Evolutionary conservation across 2,888 invertebrate genomes (phyloP).

Genomic region (Rosalia funebris): DNA sequence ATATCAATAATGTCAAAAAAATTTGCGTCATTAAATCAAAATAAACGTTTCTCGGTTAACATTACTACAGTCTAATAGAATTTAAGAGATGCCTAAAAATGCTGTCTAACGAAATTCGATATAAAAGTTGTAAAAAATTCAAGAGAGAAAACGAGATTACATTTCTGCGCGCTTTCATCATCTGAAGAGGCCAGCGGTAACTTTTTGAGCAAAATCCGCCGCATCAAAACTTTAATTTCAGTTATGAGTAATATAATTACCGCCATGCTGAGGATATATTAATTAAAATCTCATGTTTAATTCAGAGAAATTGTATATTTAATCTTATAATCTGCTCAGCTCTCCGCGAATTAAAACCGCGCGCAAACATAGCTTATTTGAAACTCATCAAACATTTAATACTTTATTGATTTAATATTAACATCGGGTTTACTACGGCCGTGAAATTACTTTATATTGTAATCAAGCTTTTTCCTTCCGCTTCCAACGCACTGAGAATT

Average conservation of each 20-base stretch:
- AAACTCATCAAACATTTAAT: slow-evolving; percentile 58
- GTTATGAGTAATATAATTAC: slow-evolving; percentile 60
- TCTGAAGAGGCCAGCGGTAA: slow-evolving; percentile 31
- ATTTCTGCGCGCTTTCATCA: slow-evolving; percentile 35
- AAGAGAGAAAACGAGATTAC: slow-evolving; percentile 34
- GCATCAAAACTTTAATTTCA: slow-evolving; percentile 59
- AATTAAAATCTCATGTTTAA: slow-evolving; percentile 65
- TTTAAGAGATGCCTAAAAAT: slow-evolving; percentile 9
- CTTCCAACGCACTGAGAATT: too few species aligned
- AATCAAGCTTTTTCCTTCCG: slow-evolving; percentile 19
- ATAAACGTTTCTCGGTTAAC: too few species aligned
- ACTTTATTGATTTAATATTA: slow-evolving; percentile 57
- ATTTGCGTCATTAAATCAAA: too few species aligned
- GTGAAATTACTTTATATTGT: slow-evolving; percentile 25
- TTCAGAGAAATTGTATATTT: slow-evolving; percentile 64
- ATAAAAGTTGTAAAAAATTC: slow-evolving; percentile 32
- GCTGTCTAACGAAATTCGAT: slow-evolving; percentile 19
- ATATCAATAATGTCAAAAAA: too few species aligned
- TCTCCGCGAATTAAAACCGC: slow-evolving; percentile 63
- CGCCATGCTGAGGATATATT: slow-evolving; percentile 61
- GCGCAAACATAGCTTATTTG: slow-evolving; percentile 61
- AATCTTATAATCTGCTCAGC: slow-evolving; percentile 63
- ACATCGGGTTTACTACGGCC: slow-evolving; percentile 42
- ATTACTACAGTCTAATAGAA: neutral
- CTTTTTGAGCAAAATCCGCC: slow-evolving; percentile 35